Base-by-base conservation (phyloP, 2,888 invertebrate genomes). In the Oscheius sp. region DNA sequence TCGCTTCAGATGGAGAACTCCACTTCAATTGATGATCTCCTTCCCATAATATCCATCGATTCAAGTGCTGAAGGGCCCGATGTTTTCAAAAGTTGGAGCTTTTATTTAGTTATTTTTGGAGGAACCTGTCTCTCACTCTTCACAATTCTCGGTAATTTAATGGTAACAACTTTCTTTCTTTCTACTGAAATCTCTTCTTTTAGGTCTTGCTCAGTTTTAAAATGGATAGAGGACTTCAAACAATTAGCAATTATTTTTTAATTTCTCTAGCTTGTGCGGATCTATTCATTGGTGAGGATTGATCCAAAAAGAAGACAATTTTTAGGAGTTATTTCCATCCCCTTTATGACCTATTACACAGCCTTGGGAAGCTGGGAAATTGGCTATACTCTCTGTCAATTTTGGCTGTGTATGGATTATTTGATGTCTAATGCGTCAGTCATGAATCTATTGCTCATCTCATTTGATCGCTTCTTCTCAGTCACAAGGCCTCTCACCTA, bases 401-500 rank as follows among this genome's bases (percentile, higher is more conserved):
- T 95, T 55, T 97, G 96, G 96, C 91, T 98, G 74, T 95, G 96
- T 45, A 89, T 97, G 82, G 97, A 98, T 89, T 97, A 98, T 88
- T 90, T 96, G 78, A 96, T 96, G 86, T 95, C 95, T 86, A 97
- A 98, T 90, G 97, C 97, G 45, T 96, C 96, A 25, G 97, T 97
- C 83, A 91, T 96, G 85, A 97, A 97, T 89, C 91, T 97, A 79
- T 91, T 97, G 86, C 94, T 97, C 88, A 97, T 97, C 89, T 95
- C 95, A 89, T 96, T 97, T 89, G 97, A 98, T 89, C 73, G 86
- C 15, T 82, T 81, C 72, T 82, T 84, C 65, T 80, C 80, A 23
- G 77, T 82, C 42, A 82, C 95, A 55, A 90, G 95, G 82, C 97
- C 97, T 71, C 90, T 97, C 84, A 95, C 95, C 58, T 97, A 97